Conservation (phyloP, 2,113 vertebrate genomes). For the Odocoileus virginianus region DNA sequence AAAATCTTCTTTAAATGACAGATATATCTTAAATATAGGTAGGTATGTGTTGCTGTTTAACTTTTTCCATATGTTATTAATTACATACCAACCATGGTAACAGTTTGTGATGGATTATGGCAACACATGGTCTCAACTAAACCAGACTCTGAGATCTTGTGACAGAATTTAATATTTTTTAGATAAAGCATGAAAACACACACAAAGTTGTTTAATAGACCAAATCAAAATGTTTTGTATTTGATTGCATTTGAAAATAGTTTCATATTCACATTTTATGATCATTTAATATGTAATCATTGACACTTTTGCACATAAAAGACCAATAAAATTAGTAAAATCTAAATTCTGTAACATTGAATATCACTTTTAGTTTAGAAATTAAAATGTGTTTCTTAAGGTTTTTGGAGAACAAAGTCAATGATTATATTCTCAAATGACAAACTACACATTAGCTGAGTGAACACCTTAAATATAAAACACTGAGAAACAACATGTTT, state of each 20-base stretch:
- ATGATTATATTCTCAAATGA: conserved; percentile 5
- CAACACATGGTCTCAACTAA: not conserved
- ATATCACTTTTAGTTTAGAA: conserved; percentile 9
- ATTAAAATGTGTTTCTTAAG: not conserved
- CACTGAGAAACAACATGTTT: not conserved
- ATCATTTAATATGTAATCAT: conserved; percentile 14
- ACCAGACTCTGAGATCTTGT: not conserved
- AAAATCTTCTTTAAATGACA: conserved; percentile 8
- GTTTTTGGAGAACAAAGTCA: conserved; percentile 16
- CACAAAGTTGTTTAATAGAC: not conserved
- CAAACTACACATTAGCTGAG: not conserved
- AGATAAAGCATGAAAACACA: not conserved
- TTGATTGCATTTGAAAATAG: not conserved
- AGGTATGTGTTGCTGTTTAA: not conserved
- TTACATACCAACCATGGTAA: not conserved
- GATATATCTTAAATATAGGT: not conserved
- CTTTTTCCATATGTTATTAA: conserved; percentile 12
- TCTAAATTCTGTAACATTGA: not conserved
- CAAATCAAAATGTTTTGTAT: not conserved
- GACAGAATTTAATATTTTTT: not conserved
- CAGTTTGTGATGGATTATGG: not conserved
- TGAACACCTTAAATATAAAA: not conserved
- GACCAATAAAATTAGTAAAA: not conserved
- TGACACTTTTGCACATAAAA: not conserved
- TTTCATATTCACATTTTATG: conserved; percentile 1